These are phyloP conservation scores for Aurelia sp. DNA, from an alignment of 30 jellyfish, hydroid and myxozoan species.

Conservation along the genomic window DNA sequence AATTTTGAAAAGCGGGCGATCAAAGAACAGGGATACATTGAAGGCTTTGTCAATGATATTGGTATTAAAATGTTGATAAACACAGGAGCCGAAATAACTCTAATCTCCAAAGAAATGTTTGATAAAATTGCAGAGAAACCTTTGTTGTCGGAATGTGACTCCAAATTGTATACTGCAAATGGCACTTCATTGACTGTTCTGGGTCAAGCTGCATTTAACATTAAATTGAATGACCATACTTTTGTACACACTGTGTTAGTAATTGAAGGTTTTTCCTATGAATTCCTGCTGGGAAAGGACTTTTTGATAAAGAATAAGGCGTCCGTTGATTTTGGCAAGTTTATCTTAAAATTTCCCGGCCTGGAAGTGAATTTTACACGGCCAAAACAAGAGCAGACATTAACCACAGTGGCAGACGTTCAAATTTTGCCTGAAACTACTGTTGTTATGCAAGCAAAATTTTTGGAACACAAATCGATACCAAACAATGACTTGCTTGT, in stretches of 20 bases:
- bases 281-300: constrained; percentile 30
- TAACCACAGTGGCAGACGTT: constrained; percentile 25
- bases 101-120: constrained; percentile 15
- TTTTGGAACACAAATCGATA: neutral
- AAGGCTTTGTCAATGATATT: constrained; percentile 5
- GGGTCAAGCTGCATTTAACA: constrained; percentile 10
- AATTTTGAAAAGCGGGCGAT: constrained; percentile 6
- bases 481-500: constrained; percentile 1
- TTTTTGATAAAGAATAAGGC: constrained; percentile 13
- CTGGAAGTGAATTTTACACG: neutral
- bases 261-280: constrained; percentile 8
- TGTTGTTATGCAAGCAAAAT: constrained; percentile 19
- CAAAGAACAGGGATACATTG: constrained; percentile 23
- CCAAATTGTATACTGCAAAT: neutral
- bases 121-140: constrained; percentile 25
- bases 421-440: constrained; percentile 1
- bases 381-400: constrained; percentile 5
- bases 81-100: constrained; percentile 22
- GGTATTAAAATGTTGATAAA: constrained; percentile 13
- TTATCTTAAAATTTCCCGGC: neutral
- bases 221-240: constrained; percentile 6
- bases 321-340: neutral
- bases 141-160: neutral
- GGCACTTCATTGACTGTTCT: neutral
- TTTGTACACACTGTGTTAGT: constrained; percentile 9